A percentile compares a stretch with the other conserved stretches of the same genome.
Conservation (phyloP, 2,888 invertebrate species). For the Cistogaster globosa region DNA sequence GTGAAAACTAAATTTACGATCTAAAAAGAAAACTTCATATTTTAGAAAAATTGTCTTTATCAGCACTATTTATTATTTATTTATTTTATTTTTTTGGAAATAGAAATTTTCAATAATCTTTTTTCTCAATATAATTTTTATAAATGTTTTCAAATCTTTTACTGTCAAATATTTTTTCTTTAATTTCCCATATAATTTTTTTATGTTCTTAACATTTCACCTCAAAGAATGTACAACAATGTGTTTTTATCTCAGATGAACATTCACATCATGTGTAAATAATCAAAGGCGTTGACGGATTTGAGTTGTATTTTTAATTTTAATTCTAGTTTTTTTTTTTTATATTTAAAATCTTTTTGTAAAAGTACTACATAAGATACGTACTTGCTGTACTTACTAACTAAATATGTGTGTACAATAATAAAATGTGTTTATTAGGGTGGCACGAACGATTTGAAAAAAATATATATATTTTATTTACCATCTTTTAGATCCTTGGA, state of each 20-base stretch:
- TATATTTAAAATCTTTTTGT: slow-evolving; percentile 33
- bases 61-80: too few relatives aligned
- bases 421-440: slow-evolving; percentile 10
- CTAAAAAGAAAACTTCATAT: too few relatives aligned
- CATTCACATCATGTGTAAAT: slow-evolving; percentile 60
- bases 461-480: too few relatives aligned
- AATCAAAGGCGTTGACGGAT: slow-evolving; percentile 68
- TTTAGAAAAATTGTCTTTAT: too few relatives aligned
- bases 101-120: too few relatives aligned
- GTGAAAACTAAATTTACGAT: too few relatives aligned
- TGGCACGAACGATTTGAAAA: too few relatives aligned
- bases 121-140: not conserved
- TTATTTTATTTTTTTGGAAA: too few relatives aligned
- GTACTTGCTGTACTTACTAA: slow-evolving; percentile 15
- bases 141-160: not conserved
- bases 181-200: slow-evolving; percentile 57
- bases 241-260: slow-evolving; percentile 14
- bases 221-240: slow-evolving; percentile 27
- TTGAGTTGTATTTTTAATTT: slow-evolving; percentile 9
- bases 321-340: not conserved
- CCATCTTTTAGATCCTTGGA: too few relatives aligned
- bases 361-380: slow-evolving; percentile 13
- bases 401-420: not conserved
- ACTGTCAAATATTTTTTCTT: not conserved
- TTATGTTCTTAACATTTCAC: slow-evolving; percentile 63